phyloP scores from a whole-genome alignment of 2,888 invertebrate genomes.

The Loripinus fragilis region DNA sequence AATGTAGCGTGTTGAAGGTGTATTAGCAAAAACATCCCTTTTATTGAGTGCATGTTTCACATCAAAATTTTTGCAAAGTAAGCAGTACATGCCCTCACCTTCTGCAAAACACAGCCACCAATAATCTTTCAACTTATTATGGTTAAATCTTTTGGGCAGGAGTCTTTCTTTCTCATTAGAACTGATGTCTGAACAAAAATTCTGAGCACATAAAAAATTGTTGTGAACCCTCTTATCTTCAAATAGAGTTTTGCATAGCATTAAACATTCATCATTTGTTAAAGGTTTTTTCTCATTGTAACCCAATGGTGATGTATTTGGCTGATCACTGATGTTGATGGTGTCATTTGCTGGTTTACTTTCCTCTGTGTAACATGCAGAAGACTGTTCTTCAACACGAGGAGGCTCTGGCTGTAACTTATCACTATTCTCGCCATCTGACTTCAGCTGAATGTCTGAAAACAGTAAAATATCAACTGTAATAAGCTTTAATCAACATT shows the following conservation, averaged over 20 bases:
- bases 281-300: neutral
- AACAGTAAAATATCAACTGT: too few species aligned
- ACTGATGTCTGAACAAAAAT: neutral
- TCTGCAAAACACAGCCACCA: conserved; percentile 38
- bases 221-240: neutral
- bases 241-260: neutral
- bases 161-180: neutral
- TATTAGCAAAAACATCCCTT: conserved; percentile 22
- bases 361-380: neutral
- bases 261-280: neutral
- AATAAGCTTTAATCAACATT: too few species aligned
- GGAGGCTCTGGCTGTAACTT: neutral
- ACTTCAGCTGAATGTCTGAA: too few species aligned
- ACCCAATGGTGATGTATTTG: neutral
- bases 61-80: conserved; percentile 22
- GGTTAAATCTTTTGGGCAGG: neutral
- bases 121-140: neutral
- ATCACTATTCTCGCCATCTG: too few species aligned
- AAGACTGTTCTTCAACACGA: neutral
- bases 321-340: neutral
- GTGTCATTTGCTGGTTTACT: neutral
- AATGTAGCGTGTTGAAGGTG: conserved; percentile 23
- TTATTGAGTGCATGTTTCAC: conserved; percentile 29
- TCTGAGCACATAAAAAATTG: neutral
- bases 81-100: conserved; percentile 34